Evolutionary conservation across 2,113 vertebrate species (phyloP).

Genomic region (Seriola quinqueradiata): DNA sequence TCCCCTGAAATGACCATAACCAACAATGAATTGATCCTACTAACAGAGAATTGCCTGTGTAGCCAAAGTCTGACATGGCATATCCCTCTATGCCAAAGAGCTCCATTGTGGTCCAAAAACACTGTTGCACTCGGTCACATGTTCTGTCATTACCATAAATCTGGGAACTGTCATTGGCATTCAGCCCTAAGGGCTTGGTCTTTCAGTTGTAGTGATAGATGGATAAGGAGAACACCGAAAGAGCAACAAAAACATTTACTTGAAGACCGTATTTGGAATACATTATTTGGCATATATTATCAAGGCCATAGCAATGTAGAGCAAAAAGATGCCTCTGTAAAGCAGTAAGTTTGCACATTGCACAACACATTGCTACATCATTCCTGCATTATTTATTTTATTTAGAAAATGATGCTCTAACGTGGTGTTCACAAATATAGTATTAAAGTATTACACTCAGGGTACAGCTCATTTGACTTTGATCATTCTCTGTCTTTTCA

Average conservation of each 20-base stretch:
- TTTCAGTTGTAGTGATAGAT: too few species aligned
- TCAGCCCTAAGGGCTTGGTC: too few species aligned
- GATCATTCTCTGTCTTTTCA: neutral
- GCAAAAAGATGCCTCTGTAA: neutral
- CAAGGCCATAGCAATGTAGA: neutral
- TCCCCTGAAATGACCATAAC: neutral
- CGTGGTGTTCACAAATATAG: neutral
- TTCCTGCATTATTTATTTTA: neutral
- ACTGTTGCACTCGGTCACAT: neutral
- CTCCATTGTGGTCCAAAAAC: neutral
- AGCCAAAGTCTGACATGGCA: neutral
- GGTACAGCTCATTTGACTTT: neutral
- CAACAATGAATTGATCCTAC: neutral
- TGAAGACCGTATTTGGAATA: neutral
- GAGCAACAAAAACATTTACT: too few species aligned
- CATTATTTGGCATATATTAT: constrained; percentile 4
- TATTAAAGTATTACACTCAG: neutral
- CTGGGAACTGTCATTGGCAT: too few species aligned
- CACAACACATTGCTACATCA: neutral
- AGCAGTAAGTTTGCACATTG: neutral
- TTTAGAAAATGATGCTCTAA: neutral
- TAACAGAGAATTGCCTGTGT: neutral
- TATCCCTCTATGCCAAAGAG: neutral
- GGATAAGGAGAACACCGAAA: too few species aligned
- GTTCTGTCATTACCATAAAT: neutral